Evolutionary conservation across 2,888 invertebrate species (phyloP).

Genomic region (Ichneumon xanthorius): DNA sequence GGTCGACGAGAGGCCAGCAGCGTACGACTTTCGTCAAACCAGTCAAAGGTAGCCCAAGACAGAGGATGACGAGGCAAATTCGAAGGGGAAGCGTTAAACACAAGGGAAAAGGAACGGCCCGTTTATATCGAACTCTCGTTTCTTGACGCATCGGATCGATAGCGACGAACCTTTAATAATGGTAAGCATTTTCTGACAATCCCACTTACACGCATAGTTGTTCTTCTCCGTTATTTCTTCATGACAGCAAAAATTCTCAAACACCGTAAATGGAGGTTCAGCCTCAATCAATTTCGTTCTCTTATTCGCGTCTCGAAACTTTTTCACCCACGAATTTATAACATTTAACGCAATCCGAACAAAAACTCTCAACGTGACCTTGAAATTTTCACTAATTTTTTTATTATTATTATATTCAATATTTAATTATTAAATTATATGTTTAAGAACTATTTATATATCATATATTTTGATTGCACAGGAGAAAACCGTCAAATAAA

Average conservation of each 20-base stretch:
- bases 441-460: too few relatives aligned
- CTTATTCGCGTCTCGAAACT: background rate
- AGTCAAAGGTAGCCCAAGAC: constrained; percentile 22
- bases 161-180: constrained; percentile 79
- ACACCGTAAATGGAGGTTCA: background rate
- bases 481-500: too few relatives aligned
- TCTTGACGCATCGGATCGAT: constrained; percentile 75
- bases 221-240: background rate
- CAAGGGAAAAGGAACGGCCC: constrained; percentile 72
- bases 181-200: constrained; percentile 72
- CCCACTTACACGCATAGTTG: background rate
- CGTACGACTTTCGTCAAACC: constrained; percentile 17
- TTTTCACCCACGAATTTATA: background rate
- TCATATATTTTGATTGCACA: too few relatives aligned
- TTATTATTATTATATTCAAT: too few relatives aligned
- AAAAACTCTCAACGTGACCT: constrained; percentile 53
- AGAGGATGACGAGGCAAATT: constrained; percentile 82
- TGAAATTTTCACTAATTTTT: background rate
- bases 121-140: constrained; percentile 61
- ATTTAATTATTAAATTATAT: too few relatives aligned
- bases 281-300: background rate
- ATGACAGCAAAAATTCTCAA: background rate
- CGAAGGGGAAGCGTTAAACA: constrained; percentile 75
- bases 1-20: background rate
- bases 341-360: background rate